These are phyloP conservation scores for Macrobrachium nipponense DNA, from an alignment of 1,140 invertebrate species.

Conservation along the genomic window DNA sequence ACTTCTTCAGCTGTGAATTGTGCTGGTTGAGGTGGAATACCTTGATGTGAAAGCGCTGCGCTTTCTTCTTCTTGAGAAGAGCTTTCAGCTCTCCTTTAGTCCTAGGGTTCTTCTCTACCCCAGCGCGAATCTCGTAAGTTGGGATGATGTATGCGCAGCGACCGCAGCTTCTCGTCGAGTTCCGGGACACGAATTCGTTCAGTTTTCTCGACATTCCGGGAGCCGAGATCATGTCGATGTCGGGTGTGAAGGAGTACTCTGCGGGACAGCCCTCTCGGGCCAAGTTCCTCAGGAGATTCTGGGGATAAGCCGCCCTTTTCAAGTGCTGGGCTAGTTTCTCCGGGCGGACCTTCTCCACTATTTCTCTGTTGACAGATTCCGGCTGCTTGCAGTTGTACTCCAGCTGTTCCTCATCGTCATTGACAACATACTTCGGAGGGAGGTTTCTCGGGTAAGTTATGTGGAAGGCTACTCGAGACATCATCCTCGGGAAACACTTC, in stretches of 20 bases:
- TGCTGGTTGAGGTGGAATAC: slow-evolving; percentile 93
- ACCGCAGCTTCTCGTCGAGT: slow-evolving; percentile 23
- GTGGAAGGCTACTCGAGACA: slow-evolving; percentile 68
- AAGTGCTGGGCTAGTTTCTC: not conserved
- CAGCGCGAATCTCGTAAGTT: slow-evolving; percentile 85
- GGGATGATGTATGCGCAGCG: slow-evolving; percentile 89
- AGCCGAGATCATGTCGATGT: slow-evolving; percentile 57
- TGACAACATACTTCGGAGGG: slow-evolving; percentile 49
- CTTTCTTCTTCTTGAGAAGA: slow-evolving; percentile 80
- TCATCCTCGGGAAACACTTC: slow-evolving; percentile 67
- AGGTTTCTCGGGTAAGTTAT: slow-evolving; percentile 67
- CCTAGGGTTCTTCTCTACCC: slow-evolving; percentile 80
- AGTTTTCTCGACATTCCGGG: slow-evolving; percentile 29
- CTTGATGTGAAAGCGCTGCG: slow-evolving; percentile 69
- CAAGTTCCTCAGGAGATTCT: slow-evolving; percentile 61
- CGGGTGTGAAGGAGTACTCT: slow-evolving; percentile 36
- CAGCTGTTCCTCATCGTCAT: not conserved
- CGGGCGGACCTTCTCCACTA: slow-evolving; percentile 26
- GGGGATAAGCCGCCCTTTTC: slow-evolving; percentile 38
- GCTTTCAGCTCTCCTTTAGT: slow-evolving; percentile 83
- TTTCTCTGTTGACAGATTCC: slow-evolving; percentile 6
- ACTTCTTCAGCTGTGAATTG: slow-evolving; percentile 92
- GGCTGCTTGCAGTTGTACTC: no score
- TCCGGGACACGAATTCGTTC: slow-evolving; percentile 39
- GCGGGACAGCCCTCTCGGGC: slow-evolving; percentile 52